phyloP scores from a whole-genome alignment of 2,113 vertebrate genomes.

The Pristiophorus japonicus region DNA sequence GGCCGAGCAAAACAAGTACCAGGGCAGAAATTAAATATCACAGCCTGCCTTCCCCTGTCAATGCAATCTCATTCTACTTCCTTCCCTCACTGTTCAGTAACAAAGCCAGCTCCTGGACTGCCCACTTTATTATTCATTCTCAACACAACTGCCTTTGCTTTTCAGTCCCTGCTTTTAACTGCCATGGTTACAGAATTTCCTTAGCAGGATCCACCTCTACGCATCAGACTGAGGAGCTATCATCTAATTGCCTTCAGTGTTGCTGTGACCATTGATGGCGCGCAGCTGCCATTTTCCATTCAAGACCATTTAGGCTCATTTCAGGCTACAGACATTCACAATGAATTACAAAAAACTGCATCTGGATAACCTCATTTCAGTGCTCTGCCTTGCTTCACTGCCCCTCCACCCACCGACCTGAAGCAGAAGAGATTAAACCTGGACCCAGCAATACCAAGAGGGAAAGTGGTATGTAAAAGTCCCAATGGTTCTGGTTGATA shows the following conservation, averaged over 20 bases:
- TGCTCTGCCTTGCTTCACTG: background rate
- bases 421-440: no score
- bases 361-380: background rate
- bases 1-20: background rate
- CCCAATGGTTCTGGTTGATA: no score
- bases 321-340: background rate
- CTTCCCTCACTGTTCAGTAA: conserved; percentile 44
- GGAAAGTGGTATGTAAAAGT: no score
- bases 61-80: conserved; percentile 26
- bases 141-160: conserved; percentile 45
- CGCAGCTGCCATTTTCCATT: background rate
- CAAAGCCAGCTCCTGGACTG: conserved; percentile 44
- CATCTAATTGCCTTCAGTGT: background rate
- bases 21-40: background rate
- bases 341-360: background rate
- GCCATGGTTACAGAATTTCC: conserved; percentile 56
- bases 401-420: no score
- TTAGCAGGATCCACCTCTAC: conserved; percentile 46
- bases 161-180: conserved; percentile 53
- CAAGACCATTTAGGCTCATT: background rate
- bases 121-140: conserved; percentile 47
- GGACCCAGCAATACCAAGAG: no score
- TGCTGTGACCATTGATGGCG: background rate
- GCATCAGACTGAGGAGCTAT: conserved; percentile 42
- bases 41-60: background rate